A percentile compares a stretch with the other conserved stretches of the same genome.
Conservation (phyloP, 2,113 vertebrate species). For the Trematomus loennbergii region DNA sequence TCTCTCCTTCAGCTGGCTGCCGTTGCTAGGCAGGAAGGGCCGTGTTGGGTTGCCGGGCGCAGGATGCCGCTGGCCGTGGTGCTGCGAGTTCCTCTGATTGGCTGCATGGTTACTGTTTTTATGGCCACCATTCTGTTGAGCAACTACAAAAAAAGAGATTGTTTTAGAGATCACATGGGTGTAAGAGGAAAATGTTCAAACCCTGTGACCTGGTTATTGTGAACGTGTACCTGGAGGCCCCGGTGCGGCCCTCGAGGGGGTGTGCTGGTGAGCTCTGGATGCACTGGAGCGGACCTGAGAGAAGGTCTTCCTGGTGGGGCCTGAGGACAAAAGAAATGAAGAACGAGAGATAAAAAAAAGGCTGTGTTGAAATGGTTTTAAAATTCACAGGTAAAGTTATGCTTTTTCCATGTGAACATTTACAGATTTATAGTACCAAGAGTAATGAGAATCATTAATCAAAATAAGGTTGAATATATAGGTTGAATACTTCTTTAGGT, state of each 20-base stretch:
- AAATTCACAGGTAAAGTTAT: no score
- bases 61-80: constrained; percentile 82
- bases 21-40: constrained; percentile 88
- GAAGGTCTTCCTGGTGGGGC: constrained; percentile 89
- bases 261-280: constrained; percentile 81
- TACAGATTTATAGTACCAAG: not conserved
- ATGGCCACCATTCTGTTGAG: constrained; percentile 91
- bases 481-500: not conserved
- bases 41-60: constrained; percentile 78
- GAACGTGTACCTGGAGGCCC: constrained; percentile 90
- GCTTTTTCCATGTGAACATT: not conserved
- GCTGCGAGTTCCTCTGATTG: constrained; percentile 81
- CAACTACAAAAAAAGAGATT: constrained; percentile 68
- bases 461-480: not conserved
- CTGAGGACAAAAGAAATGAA: constrained; percentile 74
- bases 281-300: constrained; percentile 75
- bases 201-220: no score
- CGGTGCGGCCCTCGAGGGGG: constrained; percentile 89
- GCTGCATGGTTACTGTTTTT: constrained; percentile 78
- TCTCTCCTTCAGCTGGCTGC: constrained; percentile 78
- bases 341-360: not conserved
- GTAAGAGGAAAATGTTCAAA: not conserved
- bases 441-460: not conserved
- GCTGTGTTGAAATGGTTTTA: not conserved
- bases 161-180: not conserved